These are phyloP conservation scores for Vanessa cardui DNA, from an alignment of 2,888 invertebrate genomes.

Conservation along the genomic window DNA sequence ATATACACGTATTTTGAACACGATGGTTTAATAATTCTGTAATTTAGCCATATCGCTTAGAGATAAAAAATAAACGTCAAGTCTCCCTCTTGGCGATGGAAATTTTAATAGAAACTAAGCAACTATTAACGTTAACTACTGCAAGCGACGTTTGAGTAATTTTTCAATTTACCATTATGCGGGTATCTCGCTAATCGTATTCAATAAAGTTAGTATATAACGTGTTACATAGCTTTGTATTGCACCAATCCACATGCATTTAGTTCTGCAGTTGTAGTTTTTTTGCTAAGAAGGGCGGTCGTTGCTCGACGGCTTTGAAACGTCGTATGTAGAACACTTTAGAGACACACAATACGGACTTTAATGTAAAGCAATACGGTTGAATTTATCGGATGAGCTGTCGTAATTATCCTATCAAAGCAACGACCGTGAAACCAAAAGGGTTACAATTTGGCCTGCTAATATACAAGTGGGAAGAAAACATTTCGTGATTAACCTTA, in stretches of 20 bases:
- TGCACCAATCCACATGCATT: conserved; percentile 45
- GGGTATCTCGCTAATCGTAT: conserved; percentile 30
- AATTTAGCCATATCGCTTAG: too few species aligned
- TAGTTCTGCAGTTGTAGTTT: conserved; percentile 37
- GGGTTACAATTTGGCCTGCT: conserved; percentile 19
- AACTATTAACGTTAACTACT: not conserved
- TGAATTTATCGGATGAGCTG: not conserved
- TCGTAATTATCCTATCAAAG: conserved; percentile 7
- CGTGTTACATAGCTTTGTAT: conserved; percentile 36
- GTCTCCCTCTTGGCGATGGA: not conserved
- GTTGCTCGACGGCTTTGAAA: conserved; percentile 17
- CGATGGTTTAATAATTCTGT: too few species aligned
- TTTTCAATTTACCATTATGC: conserved; percentile 38
- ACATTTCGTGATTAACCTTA: not conserved
- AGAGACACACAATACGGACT: not conserved
- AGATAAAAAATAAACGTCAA: not conserved
- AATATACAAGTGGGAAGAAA: conserved; percentile 4
- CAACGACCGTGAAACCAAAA: not conserved
- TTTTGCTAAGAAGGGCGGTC: conserved; percentile 45
- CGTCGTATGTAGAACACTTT: not conserved
- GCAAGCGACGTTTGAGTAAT: conserved; percentile 19
- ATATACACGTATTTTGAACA: too few species aligned
- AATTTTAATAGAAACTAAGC: too few species aligned
- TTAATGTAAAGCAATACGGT: not conserved
- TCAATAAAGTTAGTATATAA: conserved; percentile 28